phyloP scores from a whole-genome alignment of 2,888 invertebrate genomes.

The Ormyrus thymus region DNA sequence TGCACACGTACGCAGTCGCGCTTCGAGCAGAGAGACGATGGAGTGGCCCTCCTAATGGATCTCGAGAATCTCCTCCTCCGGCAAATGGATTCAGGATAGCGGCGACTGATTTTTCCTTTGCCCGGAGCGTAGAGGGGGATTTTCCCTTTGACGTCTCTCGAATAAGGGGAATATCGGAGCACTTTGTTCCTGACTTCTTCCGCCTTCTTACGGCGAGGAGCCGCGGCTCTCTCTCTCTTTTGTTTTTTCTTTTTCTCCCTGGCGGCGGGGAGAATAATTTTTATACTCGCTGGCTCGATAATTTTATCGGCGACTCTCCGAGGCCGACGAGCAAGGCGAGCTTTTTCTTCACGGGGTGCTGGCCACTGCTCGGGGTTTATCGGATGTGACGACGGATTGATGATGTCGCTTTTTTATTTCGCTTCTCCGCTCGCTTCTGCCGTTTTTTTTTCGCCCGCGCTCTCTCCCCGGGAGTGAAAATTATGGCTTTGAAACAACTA shows the following conservation, averaged over 20 bases:
- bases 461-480: no score
- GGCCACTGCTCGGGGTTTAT: slow-evolving; percentile 19
- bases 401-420: slow-evolving; percentile 37
- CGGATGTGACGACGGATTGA: slow-evolving; percentile 49
- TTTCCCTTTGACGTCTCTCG: slow-evolving; percentile 30
- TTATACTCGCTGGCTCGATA: slow-evolving; percentile 22
- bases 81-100: slow-evolving; percentile 48
- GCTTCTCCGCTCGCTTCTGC: no score
- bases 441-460: no score
- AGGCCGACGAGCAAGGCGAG: not conserved
- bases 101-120: slow-evolving; percentile 46
- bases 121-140: not conserved
- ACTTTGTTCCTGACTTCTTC: slow-evolving; percentile 29
- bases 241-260: not conserved
- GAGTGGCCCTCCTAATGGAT: slow-evolving; percentile 46
- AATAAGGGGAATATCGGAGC: slow-evolving; percentile 19
- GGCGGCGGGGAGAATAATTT: slow-evolving; percentile 31
- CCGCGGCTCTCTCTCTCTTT: not conserved
- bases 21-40: slow-evolving; percentile 13
- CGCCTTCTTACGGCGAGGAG: not conserved
- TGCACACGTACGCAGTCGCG: not conserved
- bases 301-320: slow-evolving; percentile 26
- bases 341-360: slow-evolving; percentile 12
- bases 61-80: slow-evolving; percentile 38
- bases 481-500: no score